phyloP scores from a whole-genome alignment of 2,113 vertebrate species.

The Cynocephalus volans region DNA sequence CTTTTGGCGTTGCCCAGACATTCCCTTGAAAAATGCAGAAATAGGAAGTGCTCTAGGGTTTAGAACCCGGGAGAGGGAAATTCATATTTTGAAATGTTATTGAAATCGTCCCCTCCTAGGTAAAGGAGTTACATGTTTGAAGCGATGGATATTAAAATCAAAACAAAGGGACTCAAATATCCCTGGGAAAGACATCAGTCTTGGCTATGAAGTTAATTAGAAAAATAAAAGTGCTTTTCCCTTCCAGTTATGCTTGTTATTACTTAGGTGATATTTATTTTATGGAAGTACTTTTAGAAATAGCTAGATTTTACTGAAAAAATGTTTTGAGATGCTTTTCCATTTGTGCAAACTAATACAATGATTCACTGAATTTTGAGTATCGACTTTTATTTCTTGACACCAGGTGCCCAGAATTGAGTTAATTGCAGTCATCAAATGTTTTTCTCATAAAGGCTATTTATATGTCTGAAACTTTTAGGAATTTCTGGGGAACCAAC shows the following conservation, averaged over 20 bases:
- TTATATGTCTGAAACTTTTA: conserved; percentile 65
- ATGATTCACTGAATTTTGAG: conserved; percentile 50
- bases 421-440: conserved; percentile 53
- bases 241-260: conserved; percentile 78
- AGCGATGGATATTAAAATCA: conserved; percentile 50
- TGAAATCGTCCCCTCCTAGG: conserved; percentile 48
- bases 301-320: conserved; percentile 63
- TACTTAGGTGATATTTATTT: conserved; percentile 78
- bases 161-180: conserved; percentile 21
- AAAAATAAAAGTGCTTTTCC: conserved; percentile 83
- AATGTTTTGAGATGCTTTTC: neutral
- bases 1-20: neutral
- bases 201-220: conserved; percentile 74
- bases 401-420: neutral
- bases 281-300: conserved; percentile 75
- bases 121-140: neutral
- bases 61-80: neutral
- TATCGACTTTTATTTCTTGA: conserved; percentile 5
- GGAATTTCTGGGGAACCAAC: conserved; percentile 49
- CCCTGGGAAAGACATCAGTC: conserved; percentile 67
- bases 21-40: conserved; percentile 59
- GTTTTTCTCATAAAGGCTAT: conserved; percentile 75
- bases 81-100: conserved; percentile 49
- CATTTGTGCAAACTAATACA: conserved; percentile 73
- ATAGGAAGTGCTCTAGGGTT: neutral